Evolutionary conservation across 2,888 invertebrate species (phyloP), one percentile per base, ranked within the genome.

Genomic region (Phortica magna): DNA sequence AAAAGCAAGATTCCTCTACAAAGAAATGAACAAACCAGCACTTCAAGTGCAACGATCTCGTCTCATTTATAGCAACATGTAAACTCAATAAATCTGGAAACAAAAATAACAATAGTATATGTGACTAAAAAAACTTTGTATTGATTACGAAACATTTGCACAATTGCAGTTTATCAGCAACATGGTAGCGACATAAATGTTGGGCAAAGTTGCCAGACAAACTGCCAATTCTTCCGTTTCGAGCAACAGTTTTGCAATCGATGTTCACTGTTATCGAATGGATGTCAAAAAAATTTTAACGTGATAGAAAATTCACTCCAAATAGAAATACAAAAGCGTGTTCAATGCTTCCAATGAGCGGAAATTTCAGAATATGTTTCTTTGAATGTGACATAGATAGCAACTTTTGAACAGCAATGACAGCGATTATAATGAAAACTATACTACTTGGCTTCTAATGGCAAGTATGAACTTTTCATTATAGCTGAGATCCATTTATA

Each of bases 191-290:
- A 14, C 48, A 48, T 1, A 48, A 3, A 48, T 48, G 48, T 48
- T 14, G 14, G 48, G 14, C 9, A 48, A 48, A 48, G 7, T 48
- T 48, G 48, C 48, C 48, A 48, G 48, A 48, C 48, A 12, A 43
- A 9, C 48, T 59, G 59, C 59, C 59, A 59, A 59, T 19, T 59
- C 14, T 59, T 59, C n/a, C 59, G 59, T 59, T 53, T 59, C 59
- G 59, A 59, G n/a, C 59, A 59, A 48, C 14, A 14, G 48, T 48
- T 12, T 48, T 48, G 5, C 14, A 48, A 48, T 9, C 48, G 14
- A 2, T 48, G 48, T 48, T 48, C 48, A 48, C 3, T 48, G 10
- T 6, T 48, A 48, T 48, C 48, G 48, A 14, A 12, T 48, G 48
- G 48, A 14, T 48, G 9, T 2, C 48, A 2, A 48, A 12, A 48